Base-by-base conservation (phyloP, 2,797 vertebrate genomes). In the Macropodus opercularis region DNA sequence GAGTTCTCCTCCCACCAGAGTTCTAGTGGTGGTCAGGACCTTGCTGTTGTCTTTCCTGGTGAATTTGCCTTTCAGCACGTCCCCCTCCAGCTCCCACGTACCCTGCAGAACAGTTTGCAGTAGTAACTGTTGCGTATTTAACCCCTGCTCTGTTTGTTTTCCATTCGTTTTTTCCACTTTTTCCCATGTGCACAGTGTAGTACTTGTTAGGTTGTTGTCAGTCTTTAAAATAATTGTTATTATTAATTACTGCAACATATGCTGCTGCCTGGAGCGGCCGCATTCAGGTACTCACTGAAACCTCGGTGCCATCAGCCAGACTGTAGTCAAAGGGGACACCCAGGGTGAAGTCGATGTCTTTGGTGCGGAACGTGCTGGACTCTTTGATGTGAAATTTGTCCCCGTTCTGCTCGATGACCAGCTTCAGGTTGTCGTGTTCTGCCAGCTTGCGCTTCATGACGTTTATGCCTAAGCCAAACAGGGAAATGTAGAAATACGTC, bases 401-500 rank as follows among this genome's bases (percentile, higher is more conserved):
- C 44, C 95, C 96, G 0, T 84, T 92, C 81, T 98, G 97, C 22
- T 93, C 90, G 43, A 99, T 92, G 58, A 17, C 93, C 72, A 99
- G 14, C 81, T 97, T 96, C 83, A 99, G 86, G 57, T 95, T 96
- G 73, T 98, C 96, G 2, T 96, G 96, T 52, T 94, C 87, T 0
- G 93, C 97, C 59, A 98, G 82, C 63, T 97, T 98, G 48, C 97
- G 94, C 68, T 99, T 99, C 84, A 98, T 53, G 18, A 95, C 0
- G 10, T 93, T 96, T 60, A 99, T 0, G 22, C 96, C 97, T 98
- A 63, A 7, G 26, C 3, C 10, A 38, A 10, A 9, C 11, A 27
- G 13, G 9, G 26, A 15, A 12, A 23, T 36, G 27, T 1, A 29
- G 11, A 32, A 34, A 40, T 4, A 14, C n/a, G 11, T 8, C 7